These are phyloP conservation scores for Notechis scutatus DNA, from an alignment of 2,113 vertebrate species.

Conservation along the genomic window DNA sequence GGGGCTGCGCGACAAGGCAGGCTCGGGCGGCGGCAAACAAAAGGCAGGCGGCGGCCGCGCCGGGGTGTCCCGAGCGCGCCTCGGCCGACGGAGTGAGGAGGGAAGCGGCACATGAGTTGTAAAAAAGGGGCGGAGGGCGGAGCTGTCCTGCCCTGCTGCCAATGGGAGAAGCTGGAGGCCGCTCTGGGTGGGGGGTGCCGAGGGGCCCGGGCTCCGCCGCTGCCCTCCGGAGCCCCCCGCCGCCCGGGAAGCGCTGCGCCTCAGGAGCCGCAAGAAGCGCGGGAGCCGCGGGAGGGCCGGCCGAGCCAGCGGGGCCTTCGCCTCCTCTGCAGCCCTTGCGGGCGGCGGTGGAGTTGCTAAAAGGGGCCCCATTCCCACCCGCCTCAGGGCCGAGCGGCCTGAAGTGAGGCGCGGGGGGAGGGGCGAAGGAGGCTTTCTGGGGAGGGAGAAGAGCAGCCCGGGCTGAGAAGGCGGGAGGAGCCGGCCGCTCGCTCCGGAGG, in stretches of 20 bases:
- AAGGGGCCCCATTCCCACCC: neutral
- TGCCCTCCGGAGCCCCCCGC: neutral
- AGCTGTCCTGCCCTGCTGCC: constrained; percentile 21
- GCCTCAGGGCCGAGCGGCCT: neutral
- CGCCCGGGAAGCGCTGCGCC: neutral
- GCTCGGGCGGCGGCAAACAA: neutral
- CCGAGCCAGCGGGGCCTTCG: neutral
- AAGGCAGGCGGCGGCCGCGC: neutral
- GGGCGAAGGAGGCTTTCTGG: neutral
- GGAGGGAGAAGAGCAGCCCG: neutral
- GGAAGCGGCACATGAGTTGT: constrained; percentile 24
- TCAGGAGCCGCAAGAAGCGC: neutral
- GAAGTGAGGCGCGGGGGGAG: neutral
- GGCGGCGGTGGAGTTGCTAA: rapidly evolving
- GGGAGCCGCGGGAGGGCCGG: neutral
- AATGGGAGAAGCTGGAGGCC: constrained; percentile 28
- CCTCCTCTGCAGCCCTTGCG: neutral
- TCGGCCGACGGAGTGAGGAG: neutral
- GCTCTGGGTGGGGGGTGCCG: neutral
- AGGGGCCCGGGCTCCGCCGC: neutral
- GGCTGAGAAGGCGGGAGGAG: neutral
- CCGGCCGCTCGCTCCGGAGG: neutral
- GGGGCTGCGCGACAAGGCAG: neutral
- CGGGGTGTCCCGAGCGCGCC: neutral
- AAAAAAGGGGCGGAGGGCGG: constrained; percentile 39